Conservation (phyloP, 2,888 invertebrate genomes). For the Meganola albula region DNA sequence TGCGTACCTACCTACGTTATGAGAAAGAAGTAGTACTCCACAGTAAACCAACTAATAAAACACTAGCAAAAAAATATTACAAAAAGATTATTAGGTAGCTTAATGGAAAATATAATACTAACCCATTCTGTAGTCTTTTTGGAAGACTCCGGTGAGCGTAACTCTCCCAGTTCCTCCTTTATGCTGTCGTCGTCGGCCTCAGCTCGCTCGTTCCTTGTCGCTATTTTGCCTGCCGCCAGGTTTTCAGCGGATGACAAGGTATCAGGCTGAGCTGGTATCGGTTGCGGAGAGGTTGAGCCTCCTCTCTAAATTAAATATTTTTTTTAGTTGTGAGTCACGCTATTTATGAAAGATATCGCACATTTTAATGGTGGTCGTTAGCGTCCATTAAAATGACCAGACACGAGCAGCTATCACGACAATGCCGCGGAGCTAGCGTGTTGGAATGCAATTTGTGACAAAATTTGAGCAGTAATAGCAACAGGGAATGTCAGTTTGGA, state of each 20-base stretch:
- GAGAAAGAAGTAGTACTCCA: no score
- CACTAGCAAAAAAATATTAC: conserved; percentile 9
- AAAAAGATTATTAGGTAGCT: conserved; percentile 7
- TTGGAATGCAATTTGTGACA: conserved; percentile 19
- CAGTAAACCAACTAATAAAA: no score
- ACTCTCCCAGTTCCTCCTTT: conserved; percentile 48
- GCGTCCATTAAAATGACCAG: conserved; percentile 20
- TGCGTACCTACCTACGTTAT: no score
- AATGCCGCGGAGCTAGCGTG: conserved; percentile 26
- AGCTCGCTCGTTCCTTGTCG: not conserved
- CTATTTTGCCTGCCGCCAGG: conserved; percentile 15
- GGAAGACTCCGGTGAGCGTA: conserved; percentile 38
- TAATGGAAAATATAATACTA: conserved; percentile 9
- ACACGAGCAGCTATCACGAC: conserved; percentile 1
- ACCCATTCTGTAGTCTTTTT: conserved; percentile 55
- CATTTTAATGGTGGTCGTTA: conserved; percentile 18
- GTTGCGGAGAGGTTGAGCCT: conserved; percentile 28
- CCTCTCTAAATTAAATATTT: no score
- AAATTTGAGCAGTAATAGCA: conserved; percentile 16
- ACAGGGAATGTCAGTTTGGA: conserved; percentile 11
- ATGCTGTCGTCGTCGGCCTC: conserved; percentile 47
- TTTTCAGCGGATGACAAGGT: conserved; percentile 15
- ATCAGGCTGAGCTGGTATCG: conserved; percentile 33
- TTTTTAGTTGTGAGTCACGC: no score
- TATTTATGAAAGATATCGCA: no score